These are phyloP conservation scores for Melanerpes aurifrons DNA, from an alignment of 2,113 vertebrate species.

Conservation along the genomic window DNA sequence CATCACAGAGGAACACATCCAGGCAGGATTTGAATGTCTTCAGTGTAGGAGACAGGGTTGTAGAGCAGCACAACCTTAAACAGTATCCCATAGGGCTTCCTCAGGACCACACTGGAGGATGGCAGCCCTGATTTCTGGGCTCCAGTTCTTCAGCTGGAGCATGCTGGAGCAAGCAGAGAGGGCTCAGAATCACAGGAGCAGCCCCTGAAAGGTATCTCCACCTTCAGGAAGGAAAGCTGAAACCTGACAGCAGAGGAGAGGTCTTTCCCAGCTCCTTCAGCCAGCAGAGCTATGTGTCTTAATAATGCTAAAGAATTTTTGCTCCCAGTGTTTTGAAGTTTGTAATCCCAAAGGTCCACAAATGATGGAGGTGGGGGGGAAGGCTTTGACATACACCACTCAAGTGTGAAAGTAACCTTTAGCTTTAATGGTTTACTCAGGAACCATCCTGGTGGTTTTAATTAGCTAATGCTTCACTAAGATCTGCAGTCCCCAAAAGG, in stretches of 20 bases:
- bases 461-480: slow-evolving; percentile 68
- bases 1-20: too few relatives aligned
- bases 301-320: not conserved
- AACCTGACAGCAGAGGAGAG: not conserved
- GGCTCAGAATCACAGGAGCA: not conserved
- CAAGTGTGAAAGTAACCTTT: slow-evolving; percentile 78
- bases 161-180: not conserved
- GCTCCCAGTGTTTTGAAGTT: not conserved
- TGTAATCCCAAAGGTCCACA: not conserved
- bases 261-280: not conserved
- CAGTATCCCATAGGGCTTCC: accelerated
- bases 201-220: not conserved
- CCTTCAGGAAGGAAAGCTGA: not conserved
- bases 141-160: not conserved
- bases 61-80: not conserved
- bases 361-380: slow-evolving; percentile 5
- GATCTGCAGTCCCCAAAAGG: slow-evolving; percentile 63
- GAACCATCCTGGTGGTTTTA: slow-evolving; percentile 66
- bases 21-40: too few relatives aligned
- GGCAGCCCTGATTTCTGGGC: not conserved
- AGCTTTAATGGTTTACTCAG: slow-evolving; percentile 72
- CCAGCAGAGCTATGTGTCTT: not conserved
- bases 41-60: not conserved
- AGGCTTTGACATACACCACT: slow-evolving; percentile 65
- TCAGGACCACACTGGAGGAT: accelerated